These are phyloP conservation scores for Nycticorax nycticorax DNA, from an alignment of 2,113 vertebrate genomes.

Conservation along the genomic window DNA sequence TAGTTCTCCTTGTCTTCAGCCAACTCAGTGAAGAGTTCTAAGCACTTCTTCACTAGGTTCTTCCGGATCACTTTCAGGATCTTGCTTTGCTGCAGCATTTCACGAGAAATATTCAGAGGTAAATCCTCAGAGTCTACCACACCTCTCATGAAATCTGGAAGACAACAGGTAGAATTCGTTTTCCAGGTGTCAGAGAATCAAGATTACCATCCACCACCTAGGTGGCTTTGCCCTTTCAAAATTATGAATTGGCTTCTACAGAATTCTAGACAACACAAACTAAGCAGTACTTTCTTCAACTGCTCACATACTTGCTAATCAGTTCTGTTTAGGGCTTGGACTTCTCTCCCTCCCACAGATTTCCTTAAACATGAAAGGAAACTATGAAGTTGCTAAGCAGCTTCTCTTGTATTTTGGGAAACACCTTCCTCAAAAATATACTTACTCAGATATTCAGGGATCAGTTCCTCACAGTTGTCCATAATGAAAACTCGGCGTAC, in stretches of 20 bases:
- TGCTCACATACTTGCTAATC: rapidly evolving
- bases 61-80: slow-evolving; percentile 97
- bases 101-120: slow-evolving; percentile 95
- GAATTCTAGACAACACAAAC: rapidly evolving
- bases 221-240: rapidly evolving
- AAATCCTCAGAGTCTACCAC: slow-evolving; percentile 97
- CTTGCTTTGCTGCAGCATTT: slow-evolving; percentile 98
- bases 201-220: rapidly evolving
- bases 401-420: rapidly evolving
- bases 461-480: slow-evolving; percentile 97
- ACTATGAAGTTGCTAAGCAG: rapidly evolving
- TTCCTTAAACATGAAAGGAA: rapidly evolving
- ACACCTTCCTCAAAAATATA: neutral
- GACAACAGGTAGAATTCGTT: rapidly evolving
- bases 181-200: rapidly evolving
- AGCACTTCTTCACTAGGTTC: slow-evolving; percentile 96
- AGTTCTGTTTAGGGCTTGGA: rapidly evolving
- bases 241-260: rapidly evolving
- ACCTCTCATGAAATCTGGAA: slow-evolving; percentile 89
- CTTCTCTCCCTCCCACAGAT: rapidly evolving
- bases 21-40: slow-evolving; percentile 93
- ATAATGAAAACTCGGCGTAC: slow-evolving; percentile 98
- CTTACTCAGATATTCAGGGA: slow-evolving; percentile 96
- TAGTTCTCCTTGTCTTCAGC: slow-evolving; percentile 97
- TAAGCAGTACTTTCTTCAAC: neutral